These are phyloP conservation scores for Notolabrus celidotus DNA, from an alignment of 2,797 vertebrate species.

Conservation along the genomic window DNA sequence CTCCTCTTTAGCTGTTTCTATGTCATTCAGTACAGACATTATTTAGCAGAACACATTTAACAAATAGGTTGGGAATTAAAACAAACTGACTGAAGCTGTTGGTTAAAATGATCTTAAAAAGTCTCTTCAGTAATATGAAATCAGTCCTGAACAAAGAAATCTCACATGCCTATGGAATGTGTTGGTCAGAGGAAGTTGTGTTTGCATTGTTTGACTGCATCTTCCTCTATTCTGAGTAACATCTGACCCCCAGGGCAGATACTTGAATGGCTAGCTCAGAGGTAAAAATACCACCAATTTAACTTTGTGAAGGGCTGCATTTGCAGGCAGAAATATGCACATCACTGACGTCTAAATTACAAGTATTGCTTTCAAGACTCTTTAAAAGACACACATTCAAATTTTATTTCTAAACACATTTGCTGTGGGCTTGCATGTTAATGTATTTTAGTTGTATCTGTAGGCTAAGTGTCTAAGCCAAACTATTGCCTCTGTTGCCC, in stretches of 20 bases:
- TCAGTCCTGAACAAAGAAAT: background rate
- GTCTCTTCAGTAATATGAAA: background rate
- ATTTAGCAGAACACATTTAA: no score
- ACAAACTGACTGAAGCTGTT: background rate
- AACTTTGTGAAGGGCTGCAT: conserved; percentile 5
- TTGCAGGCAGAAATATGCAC: background rate
- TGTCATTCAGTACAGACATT: no score
- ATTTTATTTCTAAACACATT: background rate
- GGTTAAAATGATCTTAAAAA: background rate
- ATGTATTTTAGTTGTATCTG: background rate
- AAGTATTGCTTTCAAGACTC: background rate
- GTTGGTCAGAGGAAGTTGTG: background rate
- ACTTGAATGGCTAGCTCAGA: background rate
- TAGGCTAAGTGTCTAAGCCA: background rate
- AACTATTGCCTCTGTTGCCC: background rate
- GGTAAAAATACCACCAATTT: conserved; percentile 19
- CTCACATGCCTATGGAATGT: background rate
- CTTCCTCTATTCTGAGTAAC: conserved; percentile 6
- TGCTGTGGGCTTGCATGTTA: background rate
- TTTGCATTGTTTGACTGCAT: background rate
- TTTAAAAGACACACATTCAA: background rate
- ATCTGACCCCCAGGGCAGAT: background rate
- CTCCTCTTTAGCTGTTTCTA: background rate
- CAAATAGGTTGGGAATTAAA: background rate
- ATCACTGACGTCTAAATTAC: conserved; percentile 11